phyloP scores from a whole-genome alignment of 2,888 invertebrate species.

The Liposcelis brunnea region DNA sequence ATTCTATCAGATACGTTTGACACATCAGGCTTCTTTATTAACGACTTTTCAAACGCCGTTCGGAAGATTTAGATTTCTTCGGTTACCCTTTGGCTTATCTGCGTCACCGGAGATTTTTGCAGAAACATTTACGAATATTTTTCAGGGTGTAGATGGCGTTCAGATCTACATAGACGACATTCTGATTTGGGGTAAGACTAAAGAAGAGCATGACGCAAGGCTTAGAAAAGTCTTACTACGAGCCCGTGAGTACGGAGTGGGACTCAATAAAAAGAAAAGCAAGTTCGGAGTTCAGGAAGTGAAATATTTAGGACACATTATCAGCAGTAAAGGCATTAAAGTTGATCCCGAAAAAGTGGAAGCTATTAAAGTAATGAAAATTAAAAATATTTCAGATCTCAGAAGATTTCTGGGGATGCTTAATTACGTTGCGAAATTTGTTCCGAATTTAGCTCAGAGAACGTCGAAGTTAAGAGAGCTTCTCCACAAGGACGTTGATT shows the following conservation, averaged over 20 bases:
- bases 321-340: constrained; percentile 16
- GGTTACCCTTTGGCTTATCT: constrained; percentile 17
- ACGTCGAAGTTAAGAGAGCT: constrained; percentile 4
- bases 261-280: constrained; percentile 20
- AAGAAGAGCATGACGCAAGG: constrained; percentile 19
- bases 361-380: constrained; percentile 16
- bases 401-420: constrained; percentile 8
- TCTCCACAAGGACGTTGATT: constrained; percentile 6
- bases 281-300: constrained; percentile 15
- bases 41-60: constrained; percentile 17
- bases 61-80: constrained; percentile 16
- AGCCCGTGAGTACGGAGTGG: constrained; percentile 17
- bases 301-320: constrained; percentile 19
- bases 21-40: constrained; percentile 14
- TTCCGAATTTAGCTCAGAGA: constrained; percentile 7
- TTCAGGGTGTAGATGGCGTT: constrained; percentile 13
- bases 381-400: constrained; percentile 16
- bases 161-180: constrained; percentile 17
- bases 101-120: constrained; percentile 16
- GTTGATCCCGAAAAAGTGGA: constrained; percentile 16
- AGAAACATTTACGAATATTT: constrained; percentile 12
- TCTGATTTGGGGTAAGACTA: constrained; percentile 19
- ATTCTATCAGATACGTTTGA: constrained; percentile 18
- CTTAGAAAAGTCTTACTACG: constrained; percentile 17
- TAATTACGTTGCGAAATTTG: constrained; percentile 4